Conservation (phyloP, 2,797 vertebrate species). For the Gila robusta region DNA sequence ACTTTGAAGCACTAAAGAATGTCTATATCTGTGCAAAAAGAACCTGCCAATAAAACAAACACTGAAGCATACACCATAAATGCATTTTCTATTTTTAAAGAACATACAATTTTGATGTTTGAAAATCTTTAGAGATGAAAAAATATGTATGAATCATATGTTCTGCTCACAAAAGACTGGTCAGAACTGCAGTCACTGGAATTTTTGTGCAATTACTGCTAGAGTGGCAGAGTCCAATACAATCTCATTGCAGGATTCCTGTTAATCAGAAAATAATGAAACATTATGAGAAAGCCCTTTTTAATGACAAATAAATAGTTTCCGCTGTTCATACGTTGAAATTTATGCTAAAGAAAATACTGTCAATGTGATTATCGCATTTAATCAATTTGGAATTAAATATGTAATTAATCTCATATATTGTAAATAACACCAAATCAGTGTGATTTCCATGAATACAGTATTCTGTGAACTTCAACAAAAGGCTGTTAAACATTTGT, state of each 20-base stretch:
- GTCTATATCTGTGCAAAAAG: too few species aligned
- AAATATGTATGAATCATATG: not conserved
- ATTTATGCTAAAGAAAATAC: not conserved
- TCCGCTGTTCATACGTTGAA: not conserved
- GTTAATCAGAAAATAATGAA: not conserved
- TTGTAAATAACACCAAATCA: not conserved
- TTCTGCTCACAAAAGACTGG: not conserved
- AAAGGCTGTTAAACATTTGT: not conserved
- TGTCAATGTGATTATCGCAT: not conserved
- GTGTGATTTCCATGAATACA: not conserved
- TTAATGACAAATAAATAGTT: not conserved
- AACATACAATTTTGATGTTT: not conserved
- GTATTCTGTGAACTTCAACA: not conserved
- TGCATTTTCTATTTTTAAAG: not conserved
- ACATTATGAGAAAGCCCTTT: not conserved
- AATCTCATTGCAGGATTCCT: not conserved
- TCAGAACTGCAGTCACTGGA: not conserved
- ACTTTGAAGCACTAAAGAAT: too few species aligned
- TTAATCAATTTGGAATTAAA: not conserved
- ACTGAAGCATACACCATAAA: not conserved
- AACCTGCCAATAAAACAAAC: not conserved
- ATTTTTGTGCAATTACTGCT: not conserved
- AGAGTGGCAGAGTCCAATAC: not conserved
- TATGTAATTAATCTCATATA: not conserved
- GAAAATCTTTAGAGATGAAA: not conserved